Percentiles rank a stretch among this genome's conserved stretches.
Conservation (phyloP, 1,140 invertebrate species). For the Caerostris extrusa region DNA sequence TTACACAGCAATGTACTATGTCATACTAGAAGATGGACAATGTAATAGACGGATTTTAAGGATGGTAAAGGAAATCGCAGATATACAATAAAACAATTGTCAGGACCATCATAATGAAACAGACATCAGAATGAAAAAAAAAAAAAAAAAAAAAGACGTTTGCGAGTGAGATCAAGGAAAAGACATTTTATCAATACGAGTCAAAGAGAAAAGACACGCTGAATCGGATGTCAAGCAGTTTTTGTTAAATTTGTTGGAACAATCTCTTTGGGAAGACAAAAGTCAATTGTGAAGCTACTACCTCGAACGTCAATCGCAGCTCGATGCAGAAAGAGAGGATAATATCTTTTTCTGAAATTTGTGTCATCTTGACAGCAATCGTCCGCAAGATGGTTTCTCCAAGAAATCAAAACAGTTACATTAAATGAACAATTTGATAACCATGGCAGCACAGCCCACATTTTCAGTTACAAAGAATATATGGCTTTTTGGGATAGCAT, state of each 20-base stretch:
- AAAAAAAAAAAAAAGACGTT: not conserved
- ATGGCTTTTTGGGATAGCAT: not conserved
- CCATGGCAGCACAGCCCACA: not conserved
- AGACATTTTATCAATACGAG: constrained; percentile 18
- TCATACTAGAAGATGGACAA: not conserved
- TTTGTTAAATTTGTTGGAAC: constrained; percentile 41
- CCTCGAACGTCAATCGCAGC: constrained; percentile 55
- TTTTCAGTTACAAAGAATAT: not conserved
- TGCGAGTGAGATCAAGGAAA: constrained; percentile 47
- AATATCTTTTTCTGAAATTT: constrained; percentile 36
- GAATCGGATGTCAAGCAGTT: constrained; percentile 51
- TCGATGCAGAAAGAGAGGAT: constrained; percentile 38
- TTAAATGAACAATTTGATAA: constrained; percentile 3
- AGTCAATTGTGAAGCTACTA: constrained; percentile 54
- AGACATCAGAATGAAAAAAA: constrained; percentile 42
- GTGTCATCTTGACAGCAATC: constrained; percentile 33
- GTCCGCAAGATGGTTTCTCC: constrained; percentile 20
- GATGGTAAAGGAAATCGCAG: not conserved
- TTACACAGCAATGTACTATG: not conserved
- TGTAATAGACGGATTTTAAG: not conserved
- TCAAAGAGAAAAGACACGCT: constrained; percentile 5
- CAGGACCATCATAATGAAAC: not conserved
- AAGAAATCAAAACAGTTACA: constrained; percentile 33
- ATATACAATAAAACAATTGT: not conserved
- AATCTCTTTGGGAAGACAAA: constrained; percentile 48